These are phyloP conservation scores for Chrysodeixis includens DNA, from an alignment of 2,888 invertebrate genomes.

Conservation along the genomic window DNA sequence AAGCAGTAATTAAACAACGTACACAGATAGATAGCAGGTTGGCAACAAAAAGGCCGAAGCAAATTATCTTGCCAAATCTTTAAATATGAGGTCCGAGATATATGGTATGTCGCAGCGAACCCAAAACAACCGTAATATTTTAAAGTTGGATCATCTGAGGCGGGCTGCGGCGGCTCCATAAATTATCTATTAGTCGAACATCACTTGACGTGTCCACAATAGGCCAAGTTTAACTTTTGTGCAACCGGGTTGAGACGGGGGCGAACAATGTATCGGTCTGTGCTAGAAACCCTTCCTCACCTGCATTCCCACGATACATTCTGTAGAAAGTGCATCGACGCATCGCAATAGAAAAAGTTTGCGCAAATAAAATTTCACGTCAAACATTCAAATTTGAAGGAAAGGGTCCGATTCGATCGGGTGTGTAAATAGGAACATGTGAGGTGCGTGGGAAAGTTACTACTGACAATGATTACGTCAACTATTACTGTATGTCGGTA, in stretches of 20 bases:
- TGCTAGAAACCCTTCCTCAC: conserved; percentile 85
- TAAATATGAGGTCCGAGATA: conserved; percentile 70
- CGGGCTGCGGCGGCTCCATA: conserved; percentile 81
- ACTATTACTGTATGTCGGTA: conserved; percentile 44
- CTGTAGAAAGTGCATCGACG: conserved; percentile 82
- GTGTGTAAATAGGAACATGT: conserved; percentile 72
- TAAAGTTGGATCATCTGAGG: conserved; percentile 71
- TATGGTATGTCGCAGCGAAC: conserved; percentile 67
- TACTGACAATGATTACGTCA: conserved; percentile 63
- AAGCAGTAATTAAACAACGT: conserved; percentile 51
- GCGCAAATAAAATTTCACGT: conserved; percentile 85
- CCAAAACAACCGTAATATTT: conserved; percentile 85
- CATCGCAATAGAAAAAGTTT: conserved; percentile 74
- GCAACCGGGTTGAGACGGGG: conserved; percentile 78
- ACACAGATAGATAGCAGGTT: conserved; percentile 47
- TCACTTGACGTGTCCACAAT: conserved; percentile 86
- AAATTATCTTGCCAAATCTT: conserved; percentile 80
- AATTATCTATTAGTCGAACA: conserved; percentile 88
- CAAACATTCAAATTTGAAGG: conserved; percentile 83
- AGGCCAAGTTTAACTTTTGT: conserved; percentile 84
- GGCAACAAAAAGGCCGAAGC: conserved; percentile 68
- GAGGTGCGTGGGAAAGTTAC: conserved; percentile 78
- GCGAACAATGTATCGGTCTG: conserved; percentile 71
- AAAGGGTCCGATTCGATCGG: conserved; percentile 76
- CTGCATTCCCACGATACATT: conserved; percentile 86